Evolutionary conservation across 2,888 invertebrate genomes (phyloP), one percentile per base, ranked within the genome.

Genomic region (Melieria picta): DNA sequence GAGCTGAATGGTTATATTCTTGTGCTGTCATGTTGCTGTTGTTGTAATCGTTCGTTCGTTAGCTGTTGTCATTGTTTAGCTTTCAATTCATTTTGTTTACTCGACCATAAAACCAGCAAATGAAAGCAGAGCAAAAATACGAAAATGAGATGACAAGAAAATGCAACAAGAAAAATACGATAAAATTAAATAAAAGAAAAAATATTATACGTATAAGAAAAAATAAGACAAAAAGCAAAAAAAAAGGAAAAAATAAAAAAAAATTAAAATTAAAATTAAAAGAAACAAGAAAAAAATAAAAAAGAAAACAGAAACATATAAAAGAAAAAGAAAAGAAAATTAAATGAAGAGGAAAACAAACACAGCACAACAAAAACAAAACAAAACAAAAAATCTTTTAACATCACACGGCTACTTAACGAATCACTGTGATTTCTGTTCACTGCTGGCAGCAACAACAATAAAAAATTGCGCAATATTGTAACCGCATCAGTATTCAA

Each of bases 21-120:
- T 30, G 30, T 30, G 30, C 30, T 30, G 30, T 30, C 30, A 30
- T 30, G 30, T 30, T 30, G 30, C 3, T 30, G 30, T 30, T 30
- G 30, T 30, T 30, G 30, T 30, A 30, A 30, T 30, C 30, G 30
- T 30, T 30, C 16, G 16, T 30, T 30, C n/a, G 9, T 30, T 62
- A 52, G 62, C 50, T 58, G 48, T 52, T 56, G 30, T 5, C 6
- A 10, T 62, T 71, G 66, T 30, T 66, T 46, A 64, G 61, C 56
- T 69, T 57, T 13, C 69, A 71, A 66, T 65, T 62, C 57, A 47
- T 56, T 66, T 65, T 65, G 62, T 66, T 57, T 47, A 66, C 11
- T 66, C 62, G 66, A 66, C 43, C 71, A 13, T 50, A 47, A 62
- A 62, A 10, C 56, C 50, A 48, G 62, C 46, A 63, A 48, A 47